Percentiles rank a stretch among this genome's conserved stretches.
These are phyloP conservation scores for Procapra przewalskii DNA, from an alignment of 2,113 vertebrate species.

Conservation along the genomic window DNA sequence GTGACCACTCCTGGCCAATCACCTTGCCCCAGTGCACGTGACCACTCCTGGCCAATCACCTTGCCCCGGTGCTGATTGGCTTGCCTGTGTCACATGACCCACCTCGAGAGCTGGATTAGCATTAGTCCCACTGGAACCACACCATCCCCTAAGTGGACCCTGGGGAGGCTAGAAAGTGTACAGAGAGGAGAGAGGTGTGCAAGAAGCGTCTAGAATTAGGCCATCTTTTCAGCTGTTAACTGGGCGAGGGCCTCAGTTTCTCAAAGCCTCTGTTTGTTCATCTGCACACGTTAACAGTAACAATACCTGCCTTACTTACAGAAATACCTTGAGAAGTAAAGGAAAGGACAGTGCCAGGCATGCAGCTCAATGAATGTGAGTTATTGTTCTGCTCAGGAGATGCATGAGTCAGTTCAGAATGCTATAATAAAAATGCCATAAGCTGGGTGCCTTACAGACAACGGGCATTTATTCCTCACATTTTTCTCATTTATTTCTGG, in stretches of 20 bases:
- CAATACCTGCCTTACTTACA: not conserved
- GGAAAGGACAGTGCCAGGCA: not conserved
- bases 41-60: not conserved
- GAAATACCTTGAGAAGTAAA: not conserved
- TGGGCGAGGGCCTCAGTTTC: not conserved
- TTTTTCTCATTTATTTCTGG: not conserved
- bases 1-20: not conserved
- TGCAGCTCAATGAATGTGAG: not conserved
- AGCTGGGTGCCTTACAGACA: not conserved
- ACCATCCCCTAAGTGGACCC: not conserved
- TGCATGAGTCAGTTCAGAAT: not conserved
- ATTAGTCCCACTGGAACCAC: not conserved
- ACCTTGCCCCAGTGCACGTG: not conserved
- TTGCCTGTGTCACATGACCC: not conserved
- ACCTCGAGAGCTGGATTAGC: fast-evolving
- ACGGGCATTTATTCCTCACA: not conserved
- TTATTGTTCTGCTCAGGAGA: not conserved
- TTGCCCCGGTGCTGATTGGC: not conserved
- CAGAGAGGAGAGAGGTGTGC: not conserved
- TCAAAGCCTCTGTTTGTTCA: not conserved
- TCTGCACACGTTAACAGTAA: not conserved
- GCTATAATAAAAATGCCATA: not conserved
- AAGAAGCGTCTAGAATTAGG: not conserved
- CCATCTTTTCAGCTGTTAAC: not conserved
- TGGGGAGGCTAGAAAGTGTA: too few relatives aligned